Evolutionary conservation across 2,113 vertebrate species (phyloP), one percentile per base, ranked within the genome.

Genomic region (Plotosus lineatus): DNA sequence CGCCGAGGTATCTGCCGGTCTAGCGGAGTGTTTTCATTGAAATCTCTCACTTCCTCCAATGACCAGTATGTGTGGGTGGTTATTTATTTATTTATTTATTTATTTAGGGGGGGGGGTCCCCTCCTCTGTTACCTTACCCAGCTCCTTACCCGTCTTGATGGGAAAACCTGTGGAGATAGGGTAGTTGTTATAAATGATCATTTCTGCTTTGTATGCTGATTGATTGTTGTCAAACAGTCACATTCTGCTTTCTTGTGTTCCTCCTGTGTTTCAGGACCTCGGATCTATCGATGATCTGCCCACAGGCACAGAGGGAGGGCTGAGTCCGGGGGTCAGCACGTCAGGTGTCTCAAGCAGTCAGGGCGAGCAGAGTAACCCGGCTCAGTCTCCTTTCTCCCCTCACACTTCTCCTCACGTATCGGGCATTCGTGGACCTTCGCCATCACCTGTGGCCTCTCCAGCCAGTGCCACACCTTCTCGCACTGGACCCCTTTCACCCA

Each of bases 331-430:
- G 75, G 97, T 98, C 89, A 98, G 97, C 95, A 99, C 97, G 81
- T 98, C 97, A 83, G 97, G 97, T 84, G 97, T 98, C 90, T 98
- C 97, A 90, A 98, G 97, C 94, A 98, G 97, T 89, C 98, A 99
- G 93, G 98, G 98, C 68, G 98, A 99, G 89, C 96, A 98, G 94
- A 99, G 97, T 90, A 99, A 99, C 89, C 98, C 98, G 7, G 98
- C 97, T 85, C 98, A 99, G 94, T 99, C 98, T 75, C 97, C 98
- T 79, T 99, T 99, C 92, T 99, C 98, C 79, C 98, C 98, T 46
- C 97, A 99, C 92, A 98, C 98, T 81, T 98, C 98, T 78, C 98
- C 98, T 88, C 98, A 99, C 92, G 92, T 99, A 87, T 94, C 96
- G 61, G 97, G 97, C 85, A 96, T 99, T 85, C 94, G 97, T 63